phyloP scores from a whole-genome alignment of 1,140 invertebrate species.

The Dreissena polymorpha region DNA sequence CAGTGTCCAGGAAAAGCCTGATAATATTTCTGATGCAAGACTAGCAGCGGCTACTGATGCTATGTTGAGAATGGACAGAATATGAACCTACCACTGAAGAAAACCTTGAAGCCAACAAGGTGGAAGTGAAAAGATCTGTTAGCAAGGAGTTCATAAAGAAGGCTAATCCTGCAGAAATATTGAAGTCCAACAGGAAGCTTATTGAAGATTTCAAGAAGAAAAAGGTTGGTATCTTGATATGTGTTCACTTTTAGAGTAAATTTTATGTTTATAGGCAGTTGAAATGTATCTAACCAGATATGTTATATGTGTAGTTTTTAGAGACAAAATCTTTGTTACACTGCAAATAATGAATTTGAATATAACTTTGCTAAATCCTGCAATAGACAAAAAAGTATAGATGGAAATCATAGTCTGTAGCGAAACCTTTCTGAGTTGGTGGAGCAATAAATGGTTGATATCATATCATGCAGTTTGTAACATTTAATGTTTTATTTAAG shows the following conservation, averaged over 20 bases:
- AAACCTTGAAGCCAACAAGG: constrained; percentile 34
- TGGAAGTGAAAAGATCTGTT: constrained; percentile 50
- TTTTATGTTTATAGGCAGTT: too few relatives aligned
- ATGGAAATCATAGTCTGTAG: too few relatives aligned
- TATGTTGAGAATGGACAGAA: constrained; percentile 49
- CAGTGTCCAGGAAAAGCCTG: too few relatives aligned
- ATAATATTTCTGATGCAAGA: background rate
- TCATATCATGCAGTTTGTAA: too few relatives aligned
- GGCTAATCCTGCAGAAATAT: constrained; percentile 54
- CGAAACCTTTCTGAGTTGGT: too few relatives aligned
- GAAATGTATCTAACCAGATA: too few relatives aligned
- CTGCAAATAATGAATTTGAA: background rate
- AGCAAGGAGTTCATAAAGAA: constrained; percentile 55
- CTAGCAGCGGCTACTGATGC: constrained; percentile 30
- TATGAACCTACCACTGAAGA: constrained; percentile 22
- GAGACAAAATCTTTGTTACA: background rate
- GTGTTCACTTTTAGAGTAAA: background rate
- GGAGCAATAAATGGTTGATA: too few relatives aligned
- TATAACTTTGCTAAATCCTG: background rate
- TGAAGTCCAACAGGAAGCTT: constrained; percentile 67
- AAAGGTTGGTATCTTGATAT: constrained; percentile 50
- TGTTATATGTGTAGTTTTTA: too few relatives aligned
- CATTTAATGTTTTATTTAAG: background rate
- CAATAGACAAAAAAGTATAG: too few relatives aligned
- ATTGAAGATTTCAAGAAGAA: constrained; percentile 71